Evolutionary conservation across 2,113 vertebrate genomes (phyloP).

Genomic region (Misgurnus anguillicaudatus): DNA sequence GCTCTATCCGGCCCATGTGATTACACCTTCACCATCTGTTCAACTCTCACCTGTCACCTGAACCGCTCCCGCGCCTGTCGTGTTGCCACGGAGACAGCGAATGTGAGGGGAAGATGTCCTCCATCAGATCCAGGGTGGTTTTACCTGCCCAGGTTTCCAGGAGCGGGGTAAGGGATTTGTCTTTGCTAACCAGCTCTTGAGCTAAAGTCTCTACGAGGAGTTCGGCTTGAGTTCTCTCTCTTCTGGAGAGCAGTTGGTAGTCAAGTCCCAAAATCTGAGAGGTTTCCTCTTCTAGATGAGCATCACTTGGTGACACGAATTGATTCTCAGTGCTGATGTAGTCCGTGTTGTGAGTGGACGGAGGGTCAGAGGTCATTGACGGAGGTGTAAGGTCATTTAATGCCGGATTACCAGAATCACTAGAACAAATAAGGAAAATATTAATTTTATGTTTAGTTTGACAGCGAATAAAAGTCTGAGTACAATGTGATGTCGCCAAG

Average conservation of each 20-base stretch:
- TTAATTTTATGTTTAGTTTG: background rate
- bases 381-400: background rate
- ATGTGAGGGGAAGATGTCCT: constrained; percentile 82
- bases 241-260: constrained; percentile 60
- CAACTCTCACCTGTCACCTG: constrained; percentile 66
- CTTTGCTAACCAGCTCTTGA: constrained; percentile 83
- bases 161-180: constrained; percentile 84
- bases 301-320: constrained; percentile 2
- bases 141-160: constrained; percentile 85
- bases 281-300: constrained; percentile 19
- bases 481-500: too few relatives aligned
- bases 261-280: constrained; percentile 56
- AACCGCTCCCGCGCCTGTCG: constrained; percentile 46
- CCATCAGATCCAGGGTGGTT: constrained; percentile 90
- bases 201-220: constrained; percentile 81
- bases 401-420: background rate
- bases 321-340: background rate
- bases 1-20: background rate
- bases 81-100: constrained; percentile 62
- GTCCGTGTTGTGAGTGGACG: background rate
- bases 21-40: constrained; percentile 2
- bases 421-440: constrained; percentile 3
- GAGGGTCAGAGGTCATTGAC: constrained; percentile 1
- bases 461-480: too few relatives aligned
- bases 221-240: constrained; percentile 80